Evolutionary conservation across 2,113 vertebrate genomes (phyloP), one percentile per base, ranked within the genome.

Genomic region (Bagarius yarrelli): DNA sequence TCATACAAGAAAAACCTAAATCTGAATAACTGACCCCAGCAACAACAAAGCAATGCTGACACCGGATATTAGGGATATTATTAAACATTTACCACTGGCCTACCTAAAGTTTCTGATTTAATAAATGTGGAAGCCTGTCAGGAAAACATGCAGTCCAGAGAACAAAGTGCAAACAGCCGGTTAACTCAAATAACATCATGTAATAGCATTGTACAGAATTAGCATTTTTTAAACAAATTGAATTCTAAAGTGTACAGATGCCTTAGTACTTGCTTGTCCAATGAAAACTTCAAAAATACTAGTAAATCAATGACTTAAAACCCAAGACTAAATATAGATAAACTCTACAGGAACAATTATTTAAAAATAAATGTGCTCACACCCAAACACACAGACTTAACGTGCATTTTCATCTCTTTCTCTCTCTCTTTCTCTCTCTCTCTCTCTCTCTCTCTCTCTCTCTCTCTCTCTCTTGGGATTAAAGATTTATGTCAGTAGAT

Each of bases 401-500:
- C n/a, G n/a, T n/a, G n/a, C n/a, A n/a, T n/a, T 3, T 3, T 4
- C 8, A 40, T 8, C 3, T 40, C 36, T 40, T 8, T 40, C 36
- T 40, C 36, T 40, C 36, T 40, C 36, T 40, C 36, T 40, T 8
- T 40, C 36, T 40, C 36, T 40, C 36, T 40, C 36, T 40, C 36
- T 40, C 36, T 66, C 63, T 36, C 27, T 63, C 27, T n/a, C 32
- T 40, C 32, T 36, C 63, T 66, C 66, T 47, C 14, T 70, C 70
- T 55, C 2, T 23, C 52, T 6, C 15, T 32, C 72, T 57, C 30
- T 56, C 30, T n/a, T 16, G 18, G 15, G 13, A 12, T 63, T 59
- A 40, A 60, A 84, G 79, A 84, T 77, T 84, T 84, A 81, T 84
- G 79, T 81, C 27, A 53, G 67, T 30, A 75, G 70, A 69, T 78